Percentiles rank a stretch among this genome's conserved stretches.
Evolutionary conservation across 2,888 invertebrate genomes (phyloP).

Genomic region (Limnephilus lunatus): DNA sequence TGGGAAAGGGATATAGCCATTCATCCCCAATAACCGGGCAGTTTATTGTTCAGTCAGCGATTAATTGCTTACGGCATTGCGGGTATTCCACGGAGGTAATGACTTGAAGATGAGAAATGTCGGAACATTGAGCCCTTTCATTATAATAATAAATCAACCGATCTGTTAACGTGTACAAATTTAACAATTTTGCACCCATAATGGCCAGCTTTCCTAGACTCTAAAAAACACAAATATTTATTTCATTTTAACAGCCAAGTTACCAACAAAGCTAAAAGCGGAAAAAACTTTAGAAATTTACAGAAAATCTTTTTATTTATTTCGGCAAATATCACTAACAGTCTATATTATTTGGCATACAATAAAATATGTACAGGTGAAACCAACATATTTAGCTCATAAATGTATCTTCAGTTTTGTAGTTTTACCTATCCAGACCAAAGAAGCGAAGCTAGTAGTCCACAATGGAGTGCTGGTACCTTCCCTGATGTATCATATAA

Average conservation of each 20-base stretch:
- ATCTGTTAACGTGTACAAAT: background rate
- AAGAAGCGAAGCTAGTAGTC: too few species aligned
- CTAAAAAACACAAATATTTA: background rate
- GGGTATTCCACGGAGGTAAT: background rate
- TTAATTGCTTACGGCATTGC: background rate
- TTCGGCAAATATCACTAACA: too few species aligned
- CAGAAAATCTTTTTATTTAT: too few species aligned
- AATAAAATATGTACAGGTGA: too few species aligned
- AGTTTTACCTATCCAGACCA: background rate
- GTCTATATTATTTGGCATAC: too few species aligned
- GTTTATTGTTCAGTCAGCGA: background rate
- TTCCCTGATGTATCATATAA: too few species aligned
- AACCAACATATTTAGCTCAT: background rate
- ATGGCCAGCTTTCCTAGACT: background rate
- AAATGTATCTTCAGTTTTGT: background rate
- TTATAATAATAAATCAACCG: too few species aligned
- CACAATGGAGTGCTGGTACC: too few species aligned
- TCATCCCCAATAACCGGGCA: background rate
- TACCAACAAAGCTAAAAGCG: too few species aligned
- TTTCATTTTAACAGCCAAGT: too few species aligned
- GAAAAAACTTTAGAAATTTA: too few species aligned
- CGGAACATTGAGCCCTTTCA: background rate
- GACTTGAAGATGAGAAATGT: background rate
- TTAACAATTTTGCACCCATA: background rate
- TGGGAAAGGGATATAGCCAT: background rate